These are phyloP conservation scores for Cephonodes hylas DNA, from an alignment of 2,888 invertebrate species.

Conservation along the genomic window DNA sequence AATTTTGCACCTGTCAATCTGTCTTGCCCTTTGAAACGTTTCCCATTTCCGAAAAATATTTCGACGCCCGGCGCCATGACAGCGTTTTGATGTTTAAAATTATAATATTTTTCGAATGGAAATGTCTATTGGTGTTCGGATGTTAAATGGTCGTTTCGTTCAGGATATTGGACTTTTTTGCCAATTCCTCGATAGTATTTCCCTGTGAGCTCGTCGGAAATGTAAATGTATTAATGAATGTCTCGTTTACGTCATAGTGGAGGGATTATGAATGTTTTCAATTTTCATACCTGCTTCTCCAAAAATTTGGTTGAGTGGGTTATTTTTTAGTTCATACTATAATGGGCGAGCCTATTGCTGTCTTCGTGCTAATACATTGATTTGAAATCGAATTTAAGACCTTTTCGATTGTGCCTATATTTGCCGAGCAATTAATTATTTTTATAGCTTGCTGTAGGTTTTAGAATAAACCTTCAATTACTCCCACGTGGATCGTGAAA, in stretches of 20 bases:
- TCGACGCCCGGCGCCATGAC: slow-evolving; percentile 36
- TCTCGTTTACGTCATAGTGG: too few species aligned
- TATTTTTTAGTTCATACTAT: too few species aligned
- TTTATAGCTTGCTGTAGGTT: not conserved
- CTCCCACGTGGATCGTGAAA: not conserved
- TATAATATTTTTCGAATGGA: slow-evolving; percentile 21
- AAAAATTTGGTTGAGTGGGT: too few species aligned
- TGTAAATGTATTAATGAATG: too few species aligned
- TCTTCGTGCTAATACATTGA: too few species aligned
- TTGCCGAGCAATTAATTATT: too few species aligned
- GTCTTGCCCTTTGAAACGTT: slow-evolving; percentile 44
- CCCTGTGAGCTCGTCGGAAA: too few species aligned
- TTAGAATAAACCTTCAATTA: not conserved
- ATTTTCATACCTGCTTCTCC: too few species aligned
- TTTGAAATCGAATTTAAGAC: too few species aligned
- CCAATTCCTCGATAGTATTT: slow-evolving; percentile 9
- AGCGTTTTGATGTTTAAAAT: slow-evolving; percentile 39
- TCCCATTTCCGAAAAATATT: slow-evolving; percentile 56
- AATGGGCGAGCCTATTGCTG: too few species aligned
- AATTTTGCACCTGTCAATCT: slow-evolving; percentile 65
- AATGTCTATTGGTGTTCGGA: slow-evolving; percentile 25
- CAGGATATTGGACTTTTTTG: slow-evolving; percentile 30
- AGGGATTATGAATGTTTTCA: too few species aligned
- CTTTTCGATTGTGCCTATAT: too few species aligned
- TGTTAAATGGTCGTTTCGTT: slow-evolving; percentile 22